These are phyloP conservation scores for Ursus arctos DNA, from an alignment of 2,113 vertebrate genomes.

Conservation along the genomic window DNA sequence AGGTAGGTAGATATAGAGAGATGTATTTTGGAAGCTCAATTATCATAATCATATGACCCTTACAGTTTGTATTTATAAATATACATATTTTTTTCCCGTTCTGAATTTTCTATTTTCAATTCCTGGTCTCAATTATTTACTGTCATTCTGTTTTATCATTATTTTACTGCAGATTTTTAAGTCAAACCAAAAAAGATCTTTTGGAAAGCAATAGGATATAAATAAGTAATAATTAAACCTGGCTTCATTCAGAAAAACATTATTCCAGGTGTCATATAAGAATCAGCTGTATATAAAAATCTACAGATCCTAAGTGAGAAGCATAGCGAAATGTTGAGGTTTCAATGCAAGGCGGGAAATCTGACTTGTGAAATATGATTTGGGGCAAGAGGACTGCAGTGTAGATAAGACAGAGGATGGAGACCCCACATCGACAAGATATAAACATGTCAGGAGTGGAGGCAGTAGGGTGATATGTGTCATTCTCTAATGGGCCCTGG, in stretches of 20 bases:
- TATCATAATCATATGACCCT: background rate
- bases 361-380: background rate
- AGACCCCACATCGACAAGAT: background rate
- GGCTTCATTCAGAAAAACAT: background rate
- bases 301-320: background rate
- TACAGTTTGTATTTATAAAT: background rate
- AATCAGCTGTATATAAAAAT: background rate
- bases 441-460: background rate
- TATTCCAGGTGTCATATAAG: background rate
- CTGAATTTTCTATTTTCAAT: background rate
- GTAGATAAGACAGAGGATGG: background rate
- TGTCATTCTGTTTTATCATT: background rate
- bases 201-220: background rate
- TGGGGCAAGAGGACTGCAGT: background rate
- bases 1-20: background rate
- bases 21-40: background rate
- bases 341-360: background rate
- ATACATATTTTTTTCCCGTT: background rate
- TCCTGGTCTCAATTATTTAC: background rate
- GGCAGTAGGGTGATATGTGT: background rate
- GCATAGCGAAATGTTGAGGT: background rate
- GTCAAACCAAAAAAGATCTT: background rate
- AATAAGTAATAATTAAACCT: background rate
- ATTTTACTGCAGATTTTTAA: slow-evolving; percentile 8
- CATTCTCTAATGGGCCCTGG: background rate